These are phyloP conservation scores for Prolemur simus DNA, from an alignment of 2,113 vertebrate genomes.

Conservation along the genomic window DNA sequence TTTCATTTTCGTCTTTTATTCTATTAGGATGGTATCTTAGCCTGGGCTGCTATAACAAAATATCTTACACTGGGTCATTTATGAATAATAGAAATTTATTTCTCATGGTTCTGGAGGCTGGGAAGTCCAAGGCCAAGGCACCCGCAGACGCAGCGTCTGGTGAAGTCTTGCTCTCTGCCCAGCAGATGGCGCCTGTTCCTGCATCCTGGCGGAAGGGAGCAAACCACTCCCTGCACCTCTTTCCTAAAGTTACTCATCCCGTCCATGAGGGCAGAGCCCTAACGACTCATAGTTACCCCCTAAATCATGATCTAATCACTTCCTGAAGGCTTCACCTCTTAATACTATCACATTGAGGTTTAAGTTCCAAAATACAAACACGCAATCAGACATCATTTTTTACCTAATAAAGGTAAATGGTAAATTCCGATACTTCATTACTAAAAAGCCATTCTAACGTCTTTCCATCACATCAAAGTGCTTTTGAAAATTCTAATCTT, in stretches of 20 bases:
- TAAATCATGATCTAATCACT: neutral
- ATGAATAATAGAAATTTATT: neutral
- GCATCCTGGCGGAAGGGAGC: neutral
- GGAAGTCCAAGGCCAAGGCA: neutral
- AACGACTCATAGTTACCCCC: neutral
- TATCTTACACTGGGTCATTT: neutral
- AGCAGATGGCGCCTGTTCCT: neutral
- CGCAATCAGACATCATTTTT: neutral
- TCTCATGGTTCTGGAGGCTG: neutral
- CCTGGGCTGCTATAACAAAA: neutral
- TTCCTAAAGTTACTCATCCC: neutral
- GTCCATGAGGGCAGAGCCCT: neutral
- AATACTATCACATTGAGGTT: neutral
- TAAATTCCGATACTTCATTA: neutral
- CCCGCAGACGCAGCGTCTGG: neutral
- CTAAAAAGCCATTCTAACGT: neutral
- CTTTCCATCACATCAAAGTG: neutral
- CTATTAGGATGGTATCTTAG: neutral
- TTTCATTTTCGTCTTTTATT: neutral
- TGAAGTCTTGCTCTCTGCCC: too few relatives aligned
- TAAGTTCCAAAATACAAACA: neutral
- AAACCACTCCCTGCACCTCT: neutral
- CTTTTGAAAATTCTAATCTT: neutral
- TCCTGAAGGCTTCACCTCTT: neutral
- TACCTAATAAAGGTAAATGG: too few relatives aligned